phyloP scores from a whole-genome alignment of 2,888 invertebrate species.

The Girardia tigrina region DNA sequence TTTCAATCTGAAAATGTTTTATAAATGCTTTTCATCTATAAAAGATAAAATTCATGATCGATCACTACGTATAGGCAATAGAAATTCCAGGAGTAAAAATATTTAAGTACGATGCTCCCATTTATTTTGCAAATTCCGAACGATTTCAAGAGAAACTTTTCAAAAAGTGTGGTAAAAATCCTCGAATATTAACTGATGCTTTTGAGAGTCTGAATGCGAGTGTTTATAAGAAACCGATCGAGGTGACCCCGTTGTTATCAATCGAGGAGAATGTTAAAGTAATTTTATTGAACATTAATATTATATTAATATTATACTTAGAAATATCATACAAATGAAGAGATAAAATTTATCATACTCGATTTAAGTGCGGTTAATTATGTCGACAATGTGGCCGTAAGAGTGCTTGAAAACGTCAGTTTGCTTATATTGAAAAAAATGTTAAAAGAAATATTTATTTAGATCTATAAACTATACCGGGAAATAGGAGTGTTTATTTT shows the following conservation, averaged over 20 bases:
- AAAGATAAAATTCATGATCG: too few species aligned
- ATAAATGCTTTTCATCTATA: too few species aligned
- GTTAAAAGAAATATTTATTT: too few species aligned
- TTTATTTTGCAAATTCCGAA: background rate
- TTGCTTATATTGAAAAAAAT: background rate
- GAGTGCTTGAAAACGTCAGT: background rate
- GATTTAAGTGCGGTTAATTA: background rate
- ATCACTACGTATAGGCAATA: too few species aligned
- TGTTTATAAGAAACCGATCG: background rate
- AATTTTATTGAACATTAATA: background rate
- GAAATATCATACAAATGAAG: background rate
- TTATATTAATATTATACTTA: background rate
- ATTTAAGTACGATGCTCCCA: background rate
- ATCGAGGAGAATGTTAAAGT: too few species aligned
- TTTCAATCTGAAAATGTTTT: too few species aligned
- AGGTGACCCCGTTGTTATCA: background rate
- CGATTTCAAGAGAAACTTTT: background rate
- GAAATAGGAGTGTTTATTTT: background rate
- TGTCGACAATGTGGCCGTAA: background rate
- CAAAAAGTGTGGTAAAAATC: background rate
- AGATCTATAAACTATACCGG: background rate
- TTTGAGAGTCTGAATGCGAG: background rate
- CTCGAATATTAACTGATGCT: background rate
- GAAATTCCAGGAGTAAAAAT: background rate
- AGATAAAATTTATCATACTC: slow-evolving; percentile 15